Base-by-base conservation (phyloP, 2,797 vertebrate species). In the Triplophysa bombifrons region DNA sequence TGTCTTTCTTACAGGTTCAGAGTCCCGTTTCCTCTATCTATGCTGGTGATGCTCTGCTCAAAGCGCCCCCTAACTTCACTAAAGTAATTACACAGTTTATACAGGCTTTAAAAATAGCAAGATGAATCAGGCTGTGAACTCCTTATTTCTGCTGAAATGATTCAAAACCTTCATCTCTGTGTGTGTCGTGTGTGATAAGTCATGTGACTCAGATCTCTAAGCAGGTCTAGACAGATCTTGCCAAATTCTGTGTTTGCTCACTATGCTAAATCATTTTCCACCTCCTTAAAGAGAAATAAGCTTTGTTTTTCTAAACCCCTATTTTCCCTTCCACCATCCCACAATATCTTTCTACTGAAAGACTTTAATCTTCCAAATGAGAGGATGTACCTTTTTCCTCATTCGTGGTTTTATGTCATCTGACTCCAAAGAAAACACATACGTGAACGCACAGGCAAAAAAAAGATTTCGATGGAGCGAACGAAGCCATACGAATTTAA, bases 21-120 rank as follows among this genome's bases (percentile, higher is more conserved):
- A 98, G 96, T 83, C 96, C 96, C 6, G 92, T 95, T 84, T 94
- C 93, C 0, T 91, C 93, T 34, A 86, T 95, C 55, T 93, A 90
- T 71, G 89, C 83, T 38, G 87, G 88, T 20, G 96, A 97, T 81
- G 93, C 91, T 83, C 46, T 38, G 66, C 44, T 19, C 6, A 88
- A 91, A 65, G 87, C 92, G 44, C 89, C 94, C 77, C 97, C 96
- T 60, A 46, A 91, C 46, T 97, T 98, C 83, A 96, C 96, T 61
- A 99, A 98, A 94, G 98, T 97, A 86, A 85, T n/a, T 8, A 50
- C 22, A 65, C 30, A 38, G 56, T 46, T 48, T 13, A 51, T 5
- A 20, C 1, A 50, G 19, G 41, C 60, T 66, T 13, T 20, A 22
- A 41, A 27, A 70, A 55, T 61, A 3, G 1, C 25, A 1, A 3